Percentiles rank a stretch among this genome's conserved stretches.
These are phyloP conservation scores for Gambusia affinis DNA, from an alignment of 2,113 vertebrate species.

Conservation along the genomic window DNA sequence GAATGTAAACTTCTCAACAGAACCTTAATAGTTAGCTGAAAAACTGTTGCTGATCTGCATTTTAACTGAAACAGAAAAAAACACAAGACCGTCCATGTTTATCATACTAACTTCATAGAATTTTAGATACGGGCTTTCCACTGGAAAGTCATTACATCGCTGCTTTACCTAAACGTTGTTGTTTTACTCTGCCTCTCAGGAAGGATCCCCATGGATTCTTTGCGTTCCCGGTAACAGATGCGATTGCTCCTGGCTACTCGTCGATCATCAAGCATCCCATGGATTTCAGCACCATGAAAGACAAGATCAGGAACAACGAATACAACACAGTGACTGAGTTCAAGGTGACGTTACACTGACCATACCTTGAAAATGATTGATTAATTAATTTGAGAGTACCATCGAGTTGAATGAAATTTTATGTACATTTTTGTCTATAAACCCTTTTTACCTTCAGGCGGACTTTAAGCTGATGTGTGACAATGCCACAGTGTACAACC, in stretches of 20 bases:
- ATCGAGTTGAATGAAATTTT: background rate
- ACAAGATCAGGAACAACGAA: conserved; percentile 92
- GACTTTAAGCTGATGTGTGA: conserved; percentile 99
- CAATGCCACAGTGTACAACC: conserved; percentile 98
- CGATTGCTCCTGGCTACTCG: conserved; percentile 97
- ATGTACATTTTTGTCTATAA: background rate
- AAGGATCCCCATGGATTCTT: conserved; percentile 98
- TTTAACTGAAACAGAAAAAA: background rate
- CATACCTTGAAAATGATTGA: background rate
- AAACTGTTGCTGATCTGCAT: background rate
- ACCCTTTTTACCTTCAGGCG: conserved; percentile 80
- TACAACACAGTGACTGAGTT: conserved; percentile 98
- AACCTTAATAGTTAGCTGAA: too few species aligned
- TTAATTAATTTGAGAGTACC: background rate
- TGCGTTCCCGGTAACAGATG: conserved; percentile 95
- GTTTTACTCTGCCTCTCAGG: conserved; percentile 73
- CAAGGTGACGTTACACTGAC: conserved; percentile 81
- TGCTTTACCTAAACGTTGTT: background rate
- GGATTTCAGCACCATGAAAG: conserved; percentile 99
- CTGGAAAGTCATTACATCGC: background rate
- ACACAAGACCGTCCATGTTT: conserved; percentile 1
- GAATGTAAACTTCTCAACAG: too few species aligned
- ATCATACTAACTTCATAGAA: conserved; percentile 6
- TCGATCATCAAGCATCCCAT: conserved; percentile 99
- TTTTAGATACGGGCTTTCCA: background rate